Evolutionary conservation across 2,113 vertebrate genomes (phyloP), one percentile per base, ranked within the genome.

Genomic region (Alaudala cheleensis): DNA sequence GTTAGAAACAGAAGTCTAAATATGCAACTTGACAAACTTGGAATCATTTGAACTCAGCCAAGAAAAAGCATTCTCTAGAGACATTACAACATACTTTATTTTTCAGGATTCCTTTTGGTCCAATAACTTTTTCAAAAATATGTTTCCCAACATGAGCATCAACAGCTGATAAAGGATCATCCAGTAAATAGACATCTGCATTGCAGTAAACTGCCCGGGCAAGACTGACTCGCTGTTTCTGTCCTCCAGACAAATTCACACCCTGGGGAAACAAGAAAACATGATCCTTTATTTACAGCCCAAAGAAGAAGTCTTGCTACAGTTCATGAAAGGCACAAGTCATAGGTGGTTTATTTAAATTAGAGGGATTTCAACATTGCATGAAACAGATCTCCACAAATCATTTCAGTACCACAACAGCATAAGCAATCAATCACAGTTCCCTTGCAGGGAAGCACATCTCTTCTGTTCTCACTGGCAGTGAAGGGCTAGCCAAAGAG

Each of bases 121-220:
- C 99, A 34, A 99, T 97, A 92, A 99, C 99, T 22, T 98, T 98
- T 14, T 99, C 99, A 86, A 99, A 99, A 95, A 99, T 99, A 91
- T 99, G 98, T 51, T 98, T 99, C 20, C 99, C 99, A 22, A 99
- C 99, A 5, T 99, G 99, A 33, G 99, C 98, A 1, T 99, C 99
- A 13, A 99, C 99, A 1, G 99, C 99, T 10, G 99, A 99, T 49
- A 99, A 98, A 5, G 99, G 99, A 91, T 99, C 99, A 1, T 99
- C 99, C 22, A 99, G 96, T 71, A 99, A 97, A 95, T 99, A 99
- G 62, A 99, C 34, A 18, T 98, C 98, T 0, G 98, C 96, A 74
- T 99, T 94, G 34, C 98, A 99, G 97, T 99, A 99, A 64, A 99
- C 98, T 0, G 99, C 99, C 57, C 99, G 97, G 76, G 99, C 99